Evolutionary conservation across 2,113 vertebrate genomes (phyloP).

Genomic region (Megaptera novaeangliae): DNA sequence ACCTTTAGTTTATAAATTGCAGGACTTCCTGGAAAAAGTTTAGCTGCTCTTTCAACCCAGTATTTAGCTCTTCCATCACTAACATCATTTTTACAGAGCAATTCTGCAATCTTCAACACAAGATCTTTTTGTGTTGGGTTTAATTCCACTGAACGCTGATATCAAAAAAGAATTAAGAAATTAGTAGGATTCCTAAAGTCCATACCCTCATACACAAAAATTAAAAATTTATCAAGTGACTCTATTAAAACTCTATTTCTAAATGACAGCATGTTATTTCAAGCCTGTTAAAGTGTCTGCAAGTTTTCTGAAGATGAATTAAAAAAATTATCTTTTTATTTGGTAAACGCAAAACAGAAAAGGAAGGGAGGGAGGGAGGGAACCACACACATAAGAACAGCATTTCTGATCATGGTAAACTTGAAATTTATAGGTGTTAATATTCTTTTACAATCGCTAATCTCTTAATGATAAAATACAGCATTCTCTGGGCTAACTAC

Average conservation of each 20-base stretch:
- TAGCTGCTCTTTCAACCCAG: slow-evolving; percentile 96
- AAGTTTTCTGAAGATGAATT: not conserved
- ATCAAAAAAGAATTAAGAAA: slow-evolving; percentile 2
- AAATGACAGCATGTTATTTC: not conserved
- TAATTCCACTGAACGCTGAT: slow-evolving; percentile 94
- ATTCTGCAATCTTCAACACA: slow-evolving; percentile 95
- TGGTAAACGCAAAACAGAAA: not conserved
- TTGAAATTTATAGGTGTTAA: not conserved
- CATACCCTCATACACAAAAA: not conserved
- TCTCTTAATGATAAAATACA: not conserved
- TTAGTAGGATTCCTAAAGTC: not conserved
- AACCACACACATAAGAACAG: not conserved
- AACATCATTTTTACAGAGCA: slow-evolving; percentile 88
- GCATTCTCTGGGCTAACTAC: not conserved
- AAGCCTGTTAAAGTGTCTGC: not conserved
- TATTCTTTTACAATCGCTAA: not conserved
- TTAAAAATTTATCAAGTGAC: not conserved
- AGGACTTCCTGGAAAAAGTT: slow-evolving; percentile 90
- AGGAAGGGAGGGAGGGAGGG: not conserved
- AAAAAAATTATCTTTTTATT: slow-evolving; percentile 1
- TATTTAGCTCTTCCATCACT: slow-evolving; percentile 93
- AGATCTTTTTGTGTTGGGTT: slow-evolving; percentile 95
- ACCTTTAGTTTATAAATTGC: slow-evolving; percentile 93
- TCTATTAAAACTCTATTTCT: not conserved
- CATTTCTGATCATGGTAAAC: not conserved